Evolutionary conservation across 92 coral and sea anemone genomes (phyloP).

Genomic region (Nematostella vectensis): DNA sequence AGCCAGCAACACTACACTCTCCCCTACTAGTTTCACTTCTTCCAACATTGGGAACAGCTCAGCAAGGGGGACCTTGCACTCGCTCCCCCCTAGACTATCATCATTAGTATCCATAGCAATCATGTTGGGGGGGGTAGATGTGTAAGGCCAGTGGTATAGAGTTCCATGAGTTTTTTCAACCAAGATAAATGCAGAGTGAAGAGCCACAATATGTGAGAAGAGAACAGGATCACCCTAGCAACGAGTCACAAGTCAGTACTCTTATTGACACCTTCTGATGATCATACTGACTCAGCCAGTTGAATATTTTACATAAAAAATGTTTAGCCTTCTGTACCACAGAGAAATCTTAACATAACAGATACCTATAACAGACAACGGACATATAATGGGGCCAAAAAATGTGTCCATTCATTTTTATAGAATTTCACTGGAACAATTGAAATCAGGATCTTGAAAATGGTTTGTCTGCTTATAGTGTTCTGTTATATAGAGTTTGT

Average conservation of each 20-base stretch:
- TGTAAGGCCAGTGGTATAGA: conserved; percentile 76
- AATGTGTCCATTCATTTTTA: no score
- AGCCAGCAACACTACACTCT: conserved; percentile 42
- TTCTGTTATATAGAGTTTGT: no score
- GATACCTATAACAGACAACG: no score
- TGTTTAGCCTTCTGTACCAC: no score
- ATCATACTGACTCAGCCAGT: no score
- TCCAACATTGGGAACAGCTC: conserved; percentile 57
- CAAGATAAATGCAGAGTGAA: conserved; percentile 69
- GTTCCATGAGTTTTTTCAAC: conserved; percentile 65
- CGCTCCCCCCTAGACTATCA: not conserved
- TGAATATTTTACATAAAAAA: no score
- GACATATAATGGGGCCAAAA: no score
- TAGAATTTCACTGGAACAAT: no score
- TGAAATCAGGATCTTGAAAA: no score
- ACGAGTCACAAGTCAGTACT: not conserved
- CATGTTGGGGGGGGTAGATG: conserved; percentile 11
- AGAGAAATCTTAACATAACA: no score
- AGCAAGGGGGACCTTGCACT: conserved; percentile 41
- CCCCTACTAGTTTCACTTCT: conserved; percentile 36
- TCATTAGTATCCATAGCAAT: conserved; percentile 39
- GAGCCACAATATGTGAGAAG: conserved; percentile 66
- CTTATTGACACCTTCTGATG: no score
- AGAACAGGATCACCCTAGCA: conserved; percentile 46
- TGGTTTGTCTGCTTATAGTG: no score